Evolutionary conservation across 2,888 invertebrate genomes (phyloP).

Genomic region (Oscheius myriophilus): DNA sequence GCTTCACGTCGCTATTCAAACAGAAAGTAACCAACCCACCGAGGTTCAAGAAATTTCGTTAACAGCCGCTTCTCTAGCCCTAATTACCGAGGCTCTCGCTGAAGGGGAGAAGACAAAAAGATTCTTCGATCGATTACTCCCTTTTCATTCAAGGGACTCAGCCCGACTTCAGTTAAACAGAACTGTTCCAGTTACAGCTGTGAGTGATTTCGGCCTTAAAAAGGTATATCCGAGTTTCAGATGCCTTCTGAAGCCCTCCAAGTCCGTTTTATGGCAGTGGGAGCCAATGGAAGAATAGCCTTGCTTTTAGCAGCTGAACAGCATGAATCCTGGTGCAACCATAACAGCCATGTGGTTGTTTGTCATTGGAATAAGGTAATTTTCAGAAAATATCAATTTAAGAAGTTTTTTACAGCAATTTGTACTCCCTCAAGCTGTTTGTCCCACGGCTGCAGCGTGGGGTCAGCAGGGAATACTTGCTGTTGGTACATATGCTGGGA

Average conservation of each 20-base stretch:
- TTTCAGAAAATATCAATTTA: no score
- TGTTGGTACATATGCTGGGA: constrained; percentile 8
- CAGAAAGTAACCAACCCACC: not conserved
- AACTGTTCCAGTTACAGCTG: constrained; percentile 17
- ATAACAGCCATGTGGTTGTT: constrained; percentile 15
- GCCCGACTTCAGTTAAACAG: constrained; percentile 12
- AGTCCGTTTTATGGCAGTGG: constrained; percentile 7
- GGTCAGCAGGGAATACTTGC: constrained; percentile 4
- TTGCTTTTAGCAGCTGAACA: constrained; percentile 1
- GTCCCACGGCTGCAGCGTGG: constrained; percentile 20
- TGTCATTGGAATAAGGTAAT: constrained; percentile 22
- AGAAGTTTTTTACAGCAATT: constrained; percentile 12
- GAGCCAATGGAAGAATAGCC: constrained; percentile 15
- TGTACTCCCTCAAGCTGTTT: constrained; percentile 21
- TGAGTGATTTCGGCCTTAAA: not conserved
- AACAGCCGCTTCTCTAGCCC: not conserved
- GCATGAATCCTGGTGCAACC: constrained; percentile 21
- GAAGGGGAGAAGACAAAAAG: constrained; percentile 16
- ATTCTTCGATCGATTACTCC: constrained; percentile 10
- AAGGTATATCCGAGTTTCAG: not conserved
- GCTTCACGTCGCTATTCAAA: constrained; percentile 1
- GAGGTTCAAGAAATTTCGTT: not conserved
- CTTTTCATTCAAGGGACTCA: constrained; percentile 12
- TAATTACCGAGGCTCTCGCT: not conserved
- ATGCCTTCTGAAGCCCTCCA: constrained; percentile 10